These are phyloP conservation scores for Calliphora vicina DNA, from an alignment of 1,140 invertebrate genomes.

Conservation along the genomic window DNA sequence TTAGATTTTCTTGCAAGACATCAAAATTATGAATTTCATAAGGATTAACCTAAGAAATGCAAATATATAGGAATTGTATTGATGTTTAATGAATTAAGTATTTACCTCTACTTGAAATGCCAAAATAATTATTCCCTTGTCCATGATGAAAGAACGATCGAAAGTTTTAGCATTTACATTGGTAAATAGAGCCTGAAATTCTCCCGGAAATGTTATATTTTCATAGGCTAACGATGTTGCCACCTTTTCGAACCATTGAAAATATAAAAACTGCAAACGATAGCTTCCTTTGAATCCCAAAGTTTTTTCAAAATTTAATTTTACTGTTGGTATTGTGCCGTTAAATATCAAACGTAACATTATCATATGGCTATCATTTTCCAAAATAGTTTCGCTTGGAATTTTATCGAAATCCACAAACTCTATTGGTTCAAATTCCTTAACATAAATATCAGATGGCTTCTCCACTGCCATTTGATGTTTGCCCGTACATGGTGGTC, in stretches of 20 bases:
- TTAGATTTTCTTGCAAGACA: neutral
- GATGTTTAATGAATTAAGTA: neutral
- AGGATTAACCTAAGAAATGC: neutral
- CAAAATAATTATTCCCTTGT: neutral
- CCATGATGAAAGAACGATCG: neutral
- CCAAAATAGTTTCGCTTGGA: neutral
- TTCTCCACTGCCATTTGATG: too few relatives aligned
- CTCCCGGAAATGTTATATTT: slow-evolving; percentile 2
- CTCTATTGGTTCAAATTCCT: neutral
- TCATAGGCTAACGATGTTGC: neutral
- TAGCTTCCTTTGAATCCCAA: neutral
- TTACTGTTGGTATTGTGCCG: neutral
- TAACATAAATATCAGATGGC: neutral
- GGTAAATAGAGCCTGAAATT: neutral
- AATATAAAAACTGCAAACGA: neutral
- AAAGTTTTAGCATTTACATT: neutral
- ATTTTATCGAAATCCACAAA: neutral
- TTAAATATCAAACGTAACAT: neutral
- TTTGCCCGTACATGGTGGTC: neutral
- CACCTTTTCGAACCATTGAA: neutral
- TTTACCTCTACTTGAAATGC: neutral
- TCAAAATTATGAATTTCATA: neutral
- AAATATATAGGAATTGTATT: neutral
- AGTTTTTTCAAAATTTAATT: neutral
- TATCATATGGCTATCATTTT: neutral